phyloP scores from a whole-genome alignment of 2,113 vertebrate species.

The Spea bombifrons region DNA sequence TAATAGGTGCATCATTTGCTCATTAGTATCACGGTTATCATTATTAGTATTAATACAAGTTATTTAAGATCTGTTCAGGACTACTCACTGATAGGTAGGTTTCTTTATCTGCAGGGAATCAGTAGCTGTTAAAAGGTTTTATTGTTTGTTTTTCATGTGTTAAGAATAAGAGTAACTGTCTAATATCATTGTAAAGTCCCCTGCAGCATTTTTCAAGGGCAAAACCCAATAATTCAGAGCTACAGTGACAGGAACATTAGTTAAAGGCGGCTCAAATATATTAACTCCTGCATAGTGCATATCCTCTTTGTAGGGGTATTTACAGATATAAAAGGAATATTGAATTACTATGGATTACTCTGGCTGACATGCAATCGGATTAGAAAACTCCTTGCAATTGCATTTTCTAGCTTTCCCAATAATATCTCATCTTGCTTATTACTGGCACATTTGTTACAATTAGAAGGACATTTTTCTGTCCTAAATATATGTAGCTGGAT shows the following conservation, averaged over 20 bases:
- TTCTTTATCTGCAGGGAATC: too few species aligned
- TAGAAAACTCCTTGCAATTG: conserved; percentile 29
- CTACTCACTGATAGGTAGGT: too few species aligned
- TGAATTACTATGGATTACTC: conserved; percentile 26
- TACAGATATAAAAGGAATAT: conserved; percentile 12
- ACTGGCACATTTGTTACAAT: conserved; percentile 19
- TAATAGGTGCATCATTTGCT: too few species aligned
- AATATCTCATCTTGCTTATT: conserved; percentile 22
- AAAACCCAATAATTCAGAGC: conserved; percentile 15
- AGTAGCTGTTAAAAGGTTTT: neutral
- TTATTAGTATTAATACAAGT: too few species aligned
- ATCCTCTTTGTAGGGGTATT: conserved; percentile 16
- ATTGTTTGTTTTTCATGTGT: neutral
- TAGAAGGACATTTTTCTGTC: conserved; percentile 16
- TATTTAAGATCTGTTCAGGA: too few species aligned
- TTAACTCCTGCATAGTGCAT: conserved; percentile 21
- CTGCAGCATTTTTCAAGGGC: conserved; percentile 17
- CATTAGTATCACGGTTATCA: too few species aligned
- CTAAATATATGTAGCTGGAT: conserved; percentile 3
- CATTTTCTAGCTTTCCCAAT: conserved; percentile 20
- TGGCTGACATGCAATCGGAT: conserved; percentile 23
- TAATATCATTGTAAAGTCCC: conserved; percentile 7
- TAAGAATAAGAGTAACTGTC: conserved; percentile 9
- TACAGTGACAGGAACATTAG: conserved; percentile 5
- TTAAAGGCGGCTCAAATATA: neutral